Base-by-base conservation (phyloP, 2,888 invertebrate species). In the Cheilosia impressa region DNA sequence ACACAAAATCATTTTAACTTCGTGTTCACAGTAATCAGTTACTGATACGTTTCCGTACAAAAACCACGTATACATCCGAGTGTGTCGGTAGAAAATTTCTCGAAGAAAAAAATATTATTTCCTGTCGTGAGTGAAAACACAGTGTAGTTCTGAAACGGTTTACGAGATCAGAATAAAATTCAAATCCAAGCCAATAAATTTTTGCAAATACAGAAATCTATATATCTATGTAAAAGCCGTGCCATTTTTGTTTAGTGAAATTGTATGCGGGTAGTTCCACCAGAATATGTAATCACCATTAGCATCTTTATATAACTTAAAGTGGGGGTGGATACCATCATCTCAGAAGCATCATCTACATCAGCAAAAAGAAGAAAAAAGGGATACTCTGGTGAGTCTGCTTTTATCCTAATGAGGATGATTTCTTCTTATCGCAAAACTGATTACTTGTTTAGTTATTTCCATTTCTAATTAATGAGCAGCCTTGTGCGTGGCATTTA, bases 51-150 rank as follows among this genome's bases (percentile, higher is more conserved):
- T 17, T 60, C 63, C 65, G 19, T 47, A 22, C 22, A 66, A 80
- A 71, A n/a, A 84, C 43, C 79, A 84, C 80, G 69, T 84, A 60
- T 76, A 63, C 65, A 65, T 31, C 73, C 7, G 45, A 66, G 41
- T 69, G 53, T 72, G n/a, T 27, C 38, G 53, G 50, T n/a, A 22
- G 15, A 47, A 9, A 43, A 60, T 68, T 41, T 15, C 9, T 13
- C 52, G 24, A 27, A 52, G 31, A 50, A 52, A 31, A 55, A 15
- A 38, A 41, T 38, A 19, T 13, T 10, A 52, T 4, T 15, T 38
- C 10, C 13, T 41, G 19, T 9, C 9, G 52, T 47, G 71, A 31
- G 31, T 31, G 31, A 31, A 31, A 31, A 31, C 31, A 53, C 24
- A 19, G 22, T 72, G 58, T 27, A 41, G 13, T 38, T 38, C 13